These are phyloP conservation scores for Diachasmimorpha longicaudata DNA, from an alignment of 1,140 invertebrate genomes.

Conservation along the genomic window DNA sequence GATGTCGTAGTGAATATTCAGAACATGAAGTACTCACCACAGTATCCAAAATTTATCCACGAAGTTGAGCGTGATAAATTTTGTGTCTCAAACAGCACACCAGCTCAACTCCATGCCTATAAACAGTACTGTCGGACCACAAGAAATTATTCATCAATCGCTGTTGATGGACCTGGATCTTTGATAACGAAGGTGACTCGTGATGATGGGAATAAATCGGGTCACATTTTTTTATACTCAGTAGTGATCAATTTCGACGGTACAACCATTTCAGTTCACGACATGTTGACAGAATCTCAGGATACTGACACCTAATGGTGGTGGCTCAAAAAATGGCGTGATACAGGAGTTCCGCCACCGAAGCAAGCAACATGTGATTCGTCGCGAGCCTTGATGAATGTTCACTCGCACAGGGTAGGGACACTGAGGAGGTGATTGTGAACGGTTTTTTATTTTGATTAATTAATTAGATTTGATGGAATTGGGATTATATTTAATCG, in stretches of 20 bases:
- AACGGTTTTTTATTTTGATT: too few species aligned
- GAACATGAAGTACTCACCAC: neutral
- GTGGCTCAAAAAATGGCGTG: constrained; percentile 15
- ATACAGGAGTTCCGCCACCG: neutral
- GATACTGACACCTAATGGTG: neutral
- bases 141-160: neutral
- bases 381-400: too few species aligned
- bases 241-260: constrained; percentile 17
- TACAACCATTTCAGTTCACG: neutral
- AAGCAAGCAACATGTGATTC: too few species aligned
- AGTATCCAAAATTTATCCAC: neutral
- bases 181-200: neutral
- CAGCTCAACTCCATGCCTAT: constrained; percentile 9
- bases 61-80: constrained; percentile 6
- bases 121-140: constrained; percentile 11
- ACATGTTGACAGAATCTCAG: constrained; percentile 20
- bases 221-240: constrained; percentile 22
- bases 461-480: too few species aligned
- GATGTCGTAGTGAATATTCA: neutral
- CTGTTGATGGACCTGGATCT: constrained; percentile 13
- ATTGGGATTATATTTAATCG: too few species aligned
- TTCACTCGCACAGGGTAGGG: too few species aligned
- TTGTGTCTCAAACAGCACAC: neutral
- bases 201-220: neutral
- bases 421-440: too few species aligned